Base-by-base conservation (phyloP, 2,797 vertebrate genomes). In the Microchirus variegatus region DNA sequence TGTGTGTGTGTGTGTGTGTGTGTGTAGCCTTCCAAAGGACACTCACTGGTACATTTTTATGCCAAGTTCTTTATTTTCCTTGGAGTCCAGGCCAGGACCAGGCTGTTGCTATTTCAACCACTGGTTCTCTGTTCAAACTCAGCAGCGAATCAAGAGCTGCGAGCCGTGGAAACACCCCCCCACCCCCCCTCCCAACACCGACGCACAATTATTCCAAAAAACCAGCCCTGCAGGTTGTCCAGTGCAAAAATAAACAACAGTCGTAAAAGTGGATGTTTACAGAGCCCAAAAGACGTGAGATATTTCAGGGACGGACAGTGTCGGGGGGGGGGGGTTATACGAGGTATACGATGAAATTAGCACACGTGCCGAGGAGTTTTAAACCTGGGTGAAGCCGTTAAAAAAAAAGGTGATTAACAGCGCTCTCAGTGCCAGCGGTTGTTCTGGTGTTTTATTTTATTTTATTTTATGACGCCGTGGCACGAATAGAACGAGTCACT, bases 31-130 rank as follows among this genome's bases (percentile, higher is more conserved):
- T 91, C 85, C 85, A 89, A 88, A 84, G 70, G 77, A 89, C 72
- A 74, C 89, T 90, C 44, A 18, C 76, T 82, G 83, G 77, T 77
- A 52, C 82, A 82, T 85, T 82, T 82, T 71, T 70, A 73, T 88
- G 82, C 85, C 83, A 73, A 79, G 71, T 75, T 75, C 70, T 79
- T 76, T 77, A 80, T 93, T 92, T 92, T 86, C 72, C 83, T 92
- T 91, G 88, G 90, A 90, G 77, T 82, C 72, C 44, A 67, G 65
- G 56, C 22, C 70, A 63, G 22, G 22, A 22, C 22, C 22, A 22
- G 22, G 83, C 70, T 80, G 80, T 82, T 85, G 64, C 82, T 79
- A 80, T 89, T 82, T 81, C 74, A 85, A 83, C 74, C 64, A 63
- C 73, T 76, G 74, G 67, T 69, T 80, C 71, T 75, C 60, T 68